These are phyloP conservation scores for Centropristis striata DNA, from an alignment of 2,113 vertebrate genomes.

Conservation along the genomic window DNA sequence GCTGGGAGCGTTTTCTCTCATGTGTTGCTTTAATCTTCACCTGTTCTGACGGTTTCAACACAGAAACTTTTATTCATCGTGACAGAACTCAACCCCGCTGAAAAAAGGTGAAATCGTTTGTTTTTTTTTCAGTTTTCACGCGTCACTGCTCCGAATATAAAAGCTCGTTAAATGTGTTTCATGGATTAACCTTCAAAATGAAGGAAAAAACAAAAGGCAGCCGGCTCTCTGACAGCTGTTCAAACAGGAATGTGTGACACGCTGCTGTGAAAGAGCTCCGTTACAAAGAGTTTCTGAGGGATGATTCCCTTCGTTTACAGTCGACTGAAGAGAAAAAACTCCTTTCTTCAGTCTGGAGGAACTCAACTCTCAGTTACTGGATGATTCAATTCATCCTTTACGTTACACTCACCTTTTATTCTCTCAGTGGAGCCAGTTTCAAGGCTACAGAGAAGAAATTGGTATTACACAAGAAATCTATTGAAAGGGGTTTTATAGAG, in stretches of 20 bases:
- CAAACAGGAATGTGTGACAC: slow-evolving; percentile 27
- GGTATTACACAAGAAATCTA: too few relatives aligned
- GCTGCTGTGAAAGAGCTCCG: slow-evolving; percentile 28
- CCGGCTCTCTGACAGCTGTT: slow-evolving; percentile 54
- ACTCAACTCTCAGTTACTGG: not conserved
- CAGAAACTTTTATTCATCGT: not conserved
- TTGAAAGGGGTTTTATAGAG: too few relatives aligned
- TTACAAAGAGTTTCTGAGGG: not conserved
- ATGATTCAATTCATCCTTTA: not conserved
- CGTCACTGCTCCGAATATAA: slow-evolving; percentile 16
- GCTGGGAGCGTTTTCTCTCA: not conserved
- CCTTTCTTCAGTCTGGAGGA: not conserved
- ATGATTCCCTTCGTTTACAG: not conserved
- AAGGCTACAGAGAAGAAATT: too few relatives aligned
- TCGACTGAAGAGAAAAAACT: not conserved
- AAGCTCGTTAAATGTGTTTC: slow-evolving; percentile 28
- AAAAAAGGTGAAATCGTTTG: too few relatives aligned
- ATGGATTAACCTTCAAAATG: slow-evolving; percentile 54
- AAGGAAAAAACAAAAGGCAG: slow-evolving; percentile 30
- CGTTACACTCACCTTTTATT: too few relatives aligned
- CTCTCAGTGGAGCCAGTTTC: too few relatives aligned
- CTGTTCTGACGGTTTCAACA: not conserved
- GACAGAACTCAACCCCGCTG: not conserved
- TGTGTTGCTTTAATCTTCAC: not conserved
- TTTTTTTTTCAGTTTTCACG: slow-evolving; percentile 18